These are phyloP conservation scores for Dryococelus australis DNA, from an alignment of 2,888 invertebrate species.

Conservation along the genomic window DNA sequence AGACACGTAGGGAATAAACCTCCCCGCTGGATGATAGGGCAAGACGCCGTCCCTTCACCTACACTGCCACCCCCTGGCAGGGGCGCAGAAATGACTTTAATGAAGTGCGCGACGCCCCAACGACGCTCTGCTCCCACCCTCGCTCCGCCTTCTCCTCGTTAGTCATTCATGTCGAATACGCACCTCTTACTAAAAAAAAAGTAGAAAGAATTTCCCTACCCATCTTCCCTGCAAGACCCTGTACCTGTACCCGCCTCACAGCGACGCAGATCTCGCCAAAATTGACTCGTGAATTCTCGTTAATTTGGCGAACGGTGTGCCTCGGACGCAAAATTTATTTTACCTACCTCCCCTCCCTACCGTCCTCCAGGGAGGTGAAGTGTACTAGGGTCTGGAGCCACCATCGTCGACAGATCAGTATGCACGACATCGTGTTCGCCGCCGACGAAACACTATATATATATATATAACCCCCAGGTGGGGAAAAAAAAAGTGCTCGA, in stretches of 20 bases:
- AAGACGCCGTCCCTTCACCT: background rate
- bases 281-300: background rate
- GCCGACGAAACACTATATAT: too few species aligned
- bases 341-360: too few species aligned
- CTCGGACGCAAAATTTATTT: too few species aligned
- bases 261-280: background rate
- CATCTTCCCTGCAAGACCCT: background rate
- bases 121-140: background rate
- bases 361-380: too few species aligned
- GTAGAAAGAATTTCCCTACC: background rate
- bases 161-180: background rate
- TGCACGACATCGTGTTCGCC: too few species aligned
- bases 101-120: background rate
- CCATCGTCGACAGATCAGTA: too few species aligned
- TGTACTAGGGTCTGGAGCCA: too few species aligned
- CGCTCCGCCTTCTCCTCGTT: background rate
- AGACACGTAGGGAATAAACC: slow-evolving; percentile 9
- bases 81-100: background rate
- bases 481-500: too few species aligned
- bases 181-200: background rate
- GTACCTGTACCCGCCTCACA: background rate
- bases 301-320: background rate
- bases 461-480: too few species aligned
- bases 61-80: background rate
- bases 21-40: background rate